Base-by-base conservation (phyloP, 2,113 vertebrate species). In the Stigmatopora nigra region DNA sequence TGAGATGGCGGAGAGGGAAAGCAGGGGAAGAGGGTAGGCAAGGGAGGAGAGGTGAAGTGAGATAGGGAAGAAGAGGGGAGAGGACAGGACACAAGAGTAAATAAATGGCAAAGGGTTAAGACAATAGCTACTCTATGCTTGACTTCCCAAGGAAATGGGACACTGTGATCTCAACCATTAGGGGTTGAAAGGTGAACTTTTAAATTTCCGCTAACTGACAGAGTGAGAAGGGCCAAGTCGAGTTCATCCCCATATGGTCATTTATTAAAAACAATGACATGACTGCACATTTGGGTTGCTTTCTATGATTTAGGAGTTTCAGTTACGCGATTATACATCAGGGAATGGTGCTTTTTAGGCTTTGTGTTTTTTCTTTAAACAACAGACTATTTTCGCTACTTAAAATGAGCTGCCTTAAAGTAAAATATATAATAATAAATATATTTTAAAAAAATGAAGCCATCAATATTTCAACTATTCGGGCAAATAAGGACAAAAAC, bases 81-180 rank as follows among this genome's bases (percentile, higher is more conserved):
- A 64, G 63, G 61, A 65, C 20, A 22, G 44, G 38, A 55, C 57
- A 64, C 57, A 58, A 64, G 63, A 69, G 64, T 64, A 65, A 73
- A 79, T 64, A 69, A 35, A 22, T 25, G 68, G 56, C 63, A 45
- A 45, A 61, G 53, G 36, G 19, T 72, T 38, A 87, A 71, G 71
- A 80, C 84, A 88, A 88, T 78, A 84, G 82, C 1, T 48, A 71
- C 44, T 71, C 61, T 58, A 71, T 80, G 78, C 78, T 84, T 81
- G 77, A 73, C 78, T 89, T 87, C 73, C 75, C 73, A 35, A 78
- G 82, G 72, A 87, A 85, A 81, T 83, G 63, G 78, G 68, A 77
- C 69, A 68, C 72, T 84, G 61, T 45, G 48, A 79, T 70, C 66
- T 57, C 15, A 51, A 36, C 69, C 75, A 87, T 84, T 78, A 72